A percentile compares a stretch with the other conserved stretches of the same genome.
These are phyloP conservation scores for Metellina segmentata DNA, from an alignment of 2,888 invertebrate species.

Conservation along the genomic window DNA sequence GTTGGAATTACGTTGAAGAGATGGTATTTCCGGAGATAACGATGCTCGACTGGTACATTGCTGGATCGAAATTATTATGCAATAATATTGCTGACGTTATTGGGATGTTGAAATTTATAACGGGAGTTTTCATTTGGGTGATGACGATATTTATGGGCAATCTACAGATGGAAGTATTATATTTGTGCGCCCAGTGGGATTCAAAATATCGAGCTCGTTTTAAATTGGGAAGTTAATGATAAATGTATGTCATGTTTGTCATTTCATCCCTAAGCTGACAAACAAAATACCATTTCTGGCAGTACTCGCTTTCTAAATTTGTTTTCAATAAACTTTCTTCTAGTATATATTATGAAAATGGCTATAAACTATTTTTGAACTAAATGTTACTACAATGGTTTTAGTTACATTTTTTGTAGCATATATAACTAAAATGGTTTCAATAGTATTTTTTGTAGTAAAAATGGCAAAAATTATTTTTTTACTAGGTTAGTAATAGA, in stretches of 20 bases:
- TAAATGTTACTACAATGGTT: no score
- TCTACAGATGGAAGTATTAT: not conserved
- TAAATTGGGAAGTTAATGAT: not conserved
- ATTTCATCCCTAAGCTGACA: no score
- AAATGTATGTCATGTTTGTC: not conserved
- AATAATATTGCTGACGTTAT: slow-evolving; percentile 6
- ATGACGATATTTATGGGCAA: not conserved
- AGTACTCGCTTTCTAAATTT: no score
- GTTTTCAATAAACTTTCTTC: no score
- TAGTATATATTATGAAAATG: no score
- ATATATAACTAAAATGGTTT: no score
- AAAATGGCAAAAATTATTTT: no score
- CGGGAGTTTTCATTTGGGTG: not conserved
- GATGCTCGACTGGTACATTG: slow-evolving; percentile 18
- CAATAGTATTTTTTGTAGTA: no score
- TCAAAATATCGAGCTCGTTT: not conserved
- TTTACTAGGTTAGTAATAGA: no score
- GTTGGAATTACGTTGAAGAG: slow-evolving; percentile 26
- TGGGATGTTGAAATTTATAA: not conserved
- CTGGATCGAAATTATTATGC: slow-evolving; percentile 3
- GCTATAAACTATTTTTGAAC: no score
- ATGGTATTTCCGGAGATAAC: slow-evolving; percentile 65
- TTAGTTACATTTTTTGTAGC: no score
- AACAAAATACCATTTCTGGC: no score
- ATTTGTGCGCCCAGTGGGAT: not conserved